phyloP scores from a whole-genome alignment of 2,113 vertebrate genomes.

The Xenopus tropicalis region DNA sequence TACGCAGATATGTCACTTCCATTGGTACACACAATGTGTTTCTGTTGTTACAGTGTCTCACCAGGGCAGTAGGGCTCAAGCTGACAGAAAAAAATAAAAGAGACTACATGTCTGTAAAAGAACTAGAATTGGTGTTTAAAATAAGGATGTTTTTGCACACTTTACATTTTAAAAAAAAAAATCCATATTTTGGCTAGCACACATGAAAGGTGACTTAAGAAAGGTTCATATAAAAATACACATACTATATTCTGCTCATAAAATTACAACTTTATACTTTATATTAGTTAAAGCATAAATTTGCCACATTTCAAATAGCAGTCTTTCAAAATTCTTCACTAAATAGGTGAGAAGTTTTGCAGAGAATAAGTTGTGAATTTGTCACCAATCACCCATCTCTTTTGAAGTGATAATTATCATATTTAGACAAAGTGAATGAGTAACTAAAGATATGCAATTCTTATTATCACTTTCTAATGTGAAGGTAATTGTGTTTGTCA shows the following conservation, averaged over 20 bases:
- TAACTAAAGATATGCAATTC: conserved; percentile 38
- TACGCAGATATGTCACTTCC: too few species aligned
- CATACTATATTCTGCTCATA: background rate
- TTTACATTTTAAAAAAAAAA: background rate
- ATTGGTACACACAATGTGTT: too few species aligned
- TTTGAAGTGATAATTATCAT: conserved; percentile 55
- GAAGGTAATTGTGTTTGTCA: conserved; percentile 19
- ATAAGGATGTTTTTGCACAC: too few species aligned
- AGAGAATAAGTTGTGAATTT: conserved; percentile 49
- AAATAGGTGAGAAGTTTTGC: conserved; percentile 50
- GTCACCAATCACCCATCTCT: conserved; percentile 26
- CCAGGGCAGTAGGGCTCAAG: too few species aligned
- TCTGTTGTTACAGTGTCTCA: too few species aligned
- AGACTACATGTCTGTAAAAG: too few species aligned
- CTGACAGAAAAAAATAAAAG: too few species aligned
- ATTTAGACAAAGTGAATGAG: conserved; percentile 47
- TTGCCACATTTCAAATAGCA: conserved; percentile 43
- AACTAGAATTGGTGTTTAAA: too few species aligned
- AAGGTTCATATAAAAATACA: background rate
- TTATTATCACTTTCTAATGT: conserved; percentile 37
- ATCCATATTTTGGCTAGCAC: background rate
- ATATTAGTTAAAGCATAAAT: conserved; percentile 34
- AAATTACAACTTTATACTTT: background rate
- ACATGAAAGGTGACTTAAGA: background rate
- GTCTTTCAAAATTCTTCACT: conserved; percentile 34